Evolutionary conservation across 1,140 invertebrate genomes (phyloP), one percentile per base, ranked within the genome.

Genomic region (Dendrolimus kikuchii): DNA sequence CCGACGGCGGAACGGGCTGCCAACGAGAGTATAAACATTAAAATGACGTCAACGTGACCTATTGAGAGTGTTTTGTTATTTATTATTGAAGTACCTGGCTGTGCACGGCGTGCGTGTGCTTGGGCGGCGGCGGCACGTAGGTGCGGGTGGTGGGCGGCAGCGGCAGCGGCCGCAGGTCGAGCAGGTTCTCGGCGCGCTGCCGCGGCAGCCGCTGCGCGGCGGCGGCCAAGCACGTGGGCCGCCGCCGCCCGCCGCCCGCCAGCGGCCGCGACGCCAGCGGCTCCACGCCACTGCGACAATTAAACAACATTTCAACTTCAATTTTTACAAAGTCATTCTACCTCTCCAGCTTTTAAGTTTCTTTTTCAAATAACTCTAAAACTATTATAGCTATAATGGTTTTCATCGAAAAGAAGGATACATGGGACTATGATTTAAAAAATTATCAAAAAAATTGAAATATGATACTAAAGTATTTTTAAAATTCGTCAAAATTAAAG

Each of bases 171-270:
- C 95, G 93, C 45, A 97, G 88, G 68, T 93, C 90, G 49, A 97
- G 83, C 52, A 97, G 93, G 79, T 97, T 96, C 77, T 97, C 95
- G 50, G 92, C 92, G 81, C 93, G 38, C 23, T 36, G 89, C 52
- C 90, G 92, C 46, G 89, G 92, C 70, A 82, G 91, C 40, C 51
- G 91, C 89, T 57, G 92, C 89, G 92, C 92, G 68, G 95, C 93
- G 50, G 91, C 89, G 57, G 92, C 89, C 92, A 95, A 92, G 5
- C 94, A 93, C 40, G 92, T 89, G 5, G 95, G 93, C 48, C 94
- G 88, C 6, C 55, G 55, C 38, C 92, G 85, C 9, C 89, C 81
- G 9, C 90, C 89, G 7, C 90, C 82, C 64, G 93, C 93, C 8
- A 92, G 86, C 0, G 93, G 94, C 51, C 93, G 87, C 54, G 76